Base-by-base conservation (phyloP, 2,797 vertebrate genomes). In the Fistularia commersonii region DNA sequence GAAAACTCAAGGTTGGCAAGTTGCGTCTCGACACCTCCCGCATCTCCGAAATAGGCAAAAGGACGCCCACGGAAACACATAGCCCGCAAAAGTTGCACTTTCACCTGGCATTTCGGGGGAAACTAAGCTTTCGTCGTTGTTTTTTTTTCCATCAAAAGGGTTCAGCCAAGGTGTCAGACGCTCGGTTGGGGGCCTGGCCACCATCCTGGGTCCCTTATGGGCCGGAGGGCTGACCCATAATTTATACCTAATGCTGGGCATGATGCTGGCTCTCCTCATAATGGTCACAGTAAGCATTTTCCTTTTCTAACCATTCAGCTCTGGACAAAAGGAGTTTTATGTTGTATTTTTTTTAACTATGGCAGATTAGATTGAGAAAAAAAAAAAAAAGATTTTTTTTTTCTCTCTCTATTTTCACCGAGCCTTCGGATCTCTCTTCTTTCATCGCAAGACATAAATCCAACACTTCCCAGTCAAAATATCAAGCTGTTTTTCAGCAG, bases 121-220 rank as follows among this genome's bases (percentile, higher is more conserved):
- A 47, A 12, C 14, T 53, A 43, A 42, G 47, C 7, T 47, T 31
- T 43, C 6, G 14, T 53, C n/a, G 37, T 8, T 51, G 41, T 56
- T 38, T 41, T 13, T 44, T 56, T 51, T 47, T 2, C 71, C 40
- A 15, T 44, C 51, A 15, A 51, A 66, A 92, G 88, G 89, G 8
- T 92, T 93, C 66, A 93, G 91, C 74, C 93, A 93, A 66, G 93
- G 93, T 10, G 77, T 94, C 9, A 83, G 93, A 31, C 90, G 92
- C 61, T 93, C 93, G 0, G 85, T 93, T 0, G 93, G 92, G 9
- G 93, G 92, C 31, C 50, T 94, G 38, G 92, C 92, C 51, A 94
- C 91, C 61, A 93, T 94, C 78, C 69, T 93, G 54, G 92, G 93
- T 7, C 93, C 93, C 1, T 57, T 94, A 66, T 94, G 92, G 92